phyloP scores from a whole-genome alignment of 1,140 invertebrate species.

The Semibalanus balanoides region DNA sequence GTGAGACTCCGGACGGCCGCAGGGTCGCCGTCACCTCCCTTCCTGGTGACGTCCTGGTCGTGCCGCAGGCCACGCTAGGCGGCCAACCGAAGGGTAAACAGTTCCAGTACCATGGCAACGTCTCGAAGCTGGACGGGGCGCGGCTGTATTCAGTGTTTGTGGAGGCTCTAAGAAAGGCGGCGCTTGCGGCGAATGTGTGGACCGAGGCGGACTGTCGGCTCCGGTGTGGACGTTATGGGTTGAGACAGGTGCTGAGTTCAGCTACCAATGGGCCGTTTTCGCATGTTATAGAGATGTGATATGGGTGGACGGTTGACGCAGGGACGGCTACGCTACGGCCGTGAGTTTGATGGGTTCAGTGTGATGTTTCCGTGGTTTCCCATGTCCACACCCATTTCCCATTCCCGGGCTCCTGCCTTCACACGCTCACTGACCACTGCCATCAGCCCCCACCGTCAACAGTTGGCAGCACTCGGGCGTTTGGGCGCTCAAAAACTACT shows the following conservation, averaged over 20 bases:
- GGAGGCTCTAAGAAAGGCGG: constrained; percentile 13
- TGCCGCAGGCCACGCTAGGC: constrained; percentile 33
- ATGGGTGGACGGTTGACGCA: background rate
- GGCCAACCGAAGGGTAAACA: constrained; percentile 30
- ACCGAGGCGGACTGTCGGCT: constrained; percentile 18
- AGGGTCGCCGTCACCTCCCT: constrained; percentile 28
- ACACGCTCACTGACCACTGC: no score
- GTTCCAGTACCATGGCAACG: constrained; percentile 34
- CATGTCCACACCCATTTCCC: no score
- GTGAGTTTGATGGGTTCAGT: no score
- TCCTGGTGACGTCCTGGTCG: constrained; percentile 31
- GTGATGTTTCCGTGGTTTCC: no score
- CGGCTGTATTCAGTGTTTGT: constrained; percentile 23
- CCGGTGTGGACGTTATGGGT: constrained; percentile 30
- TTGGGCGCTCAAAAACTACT: no score
- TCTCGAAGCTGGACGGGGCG: constrained; percentile 28
- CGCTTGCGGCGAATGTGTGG: constrained; percentile 12
- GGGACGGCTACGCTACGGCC: no score
- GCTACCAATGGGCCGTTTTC: constrained; percentile 33
- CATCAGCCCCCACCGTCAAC: no score
- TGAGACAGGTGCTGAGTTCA: constrained; percentile 30
- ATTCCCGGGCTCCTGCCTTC: no score
- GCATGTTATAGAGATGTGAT: constrained; percentile 29
- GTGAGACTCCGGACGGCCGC: constrained; percentile 22
- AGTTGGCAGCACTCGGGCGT: no score